Percentiles rank a stretch among this genome's conserved stretches.
Evolutionary conservation across 2,888 invertebrate genomes (phyloP).

Genomic region (Erebia aethiops): DNA sequence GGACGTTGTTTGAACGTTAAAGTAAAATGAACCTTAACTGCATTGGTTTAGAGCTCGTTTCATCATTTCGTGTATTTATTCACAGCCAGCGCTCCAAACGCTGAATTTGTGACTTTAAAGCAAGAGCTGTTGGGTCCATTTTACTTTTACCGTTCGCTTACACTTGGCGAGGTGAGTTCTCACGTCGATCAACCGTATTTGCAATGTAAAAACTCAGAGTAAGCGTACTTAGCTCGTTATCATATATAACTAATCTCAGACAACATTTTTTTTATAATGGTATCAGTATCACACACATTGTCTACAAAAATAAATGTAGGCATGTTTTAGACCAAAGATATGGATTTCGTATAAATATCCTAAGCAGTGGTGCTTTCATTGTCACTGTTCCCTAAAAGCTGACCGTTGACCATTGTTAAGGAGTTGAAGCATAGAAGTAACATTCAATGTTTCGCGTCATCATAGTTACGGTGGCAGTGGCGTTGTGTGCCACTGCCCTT

Average conservation of each 20-base stretch:
- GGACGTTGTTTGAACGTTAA: too few relatives aligned
- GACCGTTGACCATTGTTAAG: neutral
- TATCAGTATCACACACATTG: slow-evolving; percentile 15
- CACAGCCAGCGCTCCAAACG: too few relatives aligned
- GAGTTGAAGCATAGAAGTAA: neutral
- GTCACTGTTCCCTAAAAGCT: slow-evolving; percentile 19
- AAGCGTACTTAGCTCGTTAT: slow-evolving; percentile 19
- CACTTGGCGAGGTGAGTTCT: too few relatives aligned
- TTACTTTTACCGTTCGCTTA: too few relatives aligned
- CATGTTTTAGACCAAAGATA: slow-evolving; percentile 12
- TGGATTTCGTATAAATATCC: slow-evolving; percentile 33
- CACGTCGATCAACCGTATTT: too few relatives aligned
- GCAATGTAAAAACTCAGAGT: too few relatives aligned
- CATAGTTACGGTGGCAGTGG: slow-evolving; percentile 45
- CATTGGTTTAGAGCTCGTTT: too few relatives aligned
- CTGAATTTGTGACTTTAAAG: too few relatives aligned
- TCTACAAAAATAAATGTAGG: neutral
- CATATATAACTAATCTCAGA: slow-evolving; percentile 13
- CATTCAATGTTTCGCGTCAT: slow-evolving; percentile 38
- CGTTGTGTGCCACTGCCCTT: slow-evolving; percentile 48
- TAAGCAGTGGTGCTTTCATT: neutral
- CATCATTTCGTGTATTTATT: too few relatives aligned
- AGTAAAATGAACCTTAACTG: too few relatives aligned
- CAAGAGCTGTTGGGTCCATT: too few relatives aligned
- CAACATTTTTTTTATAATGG: neutral